Evolutionary conservation across 2,888 invertebrate genomes (phyloP).

Genomic region (Dermolepida albohirtum): DNA sequence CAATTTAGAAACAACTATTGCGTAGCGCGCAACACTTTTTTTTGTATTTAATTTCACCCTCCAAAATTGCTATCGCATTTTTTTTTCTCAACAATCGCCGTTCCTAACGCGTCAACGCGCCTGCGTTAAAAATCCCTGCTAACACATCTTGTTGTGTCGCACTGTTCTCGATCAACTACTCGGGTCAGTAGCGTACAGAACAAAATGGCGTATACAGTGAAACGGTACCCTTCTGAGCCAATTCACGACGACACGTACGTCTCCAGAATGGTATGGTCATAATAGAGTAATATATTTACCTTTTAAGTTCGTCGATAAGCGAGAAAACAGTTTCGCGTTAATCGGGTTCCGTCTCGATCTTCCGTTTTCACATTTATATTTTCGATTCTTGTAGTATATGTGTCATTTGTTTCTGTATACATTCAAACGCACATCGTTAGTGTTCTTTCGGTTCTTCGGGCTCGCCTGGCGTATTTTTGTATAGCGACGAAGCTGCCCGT

Average conservation of each 20-base stretch:
- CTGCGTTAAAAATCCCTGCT: constrained; percentile 22
- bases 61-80: too few relatives aligned
- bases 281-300: constrained; percentile 8
- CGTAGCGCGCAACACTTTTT: too few relatives aligned
- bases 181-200: constrained; percentile 49
- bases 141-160: constrained; percentile 16
- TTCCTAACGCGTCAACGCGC: constrained; percentile 25
- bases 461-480: neutral
- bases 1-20: too few relatives aligned
- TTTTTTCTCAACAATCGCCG: too few relatives aligned
- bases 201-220: constrained; percentile 61
- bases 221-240: constrained; percentile 49
- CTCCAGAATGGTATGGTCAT: constrained; percentile 59
- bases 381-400: neutral
- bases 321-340: too few relatives aligned
- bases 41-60: too few relatives aligned
- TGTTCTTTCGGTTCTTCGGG: constrained; percentile 3
- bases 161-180: constrained; percentile 3
- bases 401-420: constrained; percentile 1
- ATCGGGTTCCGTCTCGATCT: too few relatives aligned
- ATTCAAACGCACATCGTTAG: neutral
- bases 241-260: constrained; percentile 57
- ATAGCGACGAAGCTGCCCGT: too few relatives aligned
- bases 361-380: neutral
- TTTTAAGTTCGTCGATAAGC: neutral